A percentile compares a stretch with the other conserved stretches of the same genome.
Evolutionary conservation across 2,113 vertebrate species (phyloP).

Genomic region (Hypanus sabinus): DNA sequence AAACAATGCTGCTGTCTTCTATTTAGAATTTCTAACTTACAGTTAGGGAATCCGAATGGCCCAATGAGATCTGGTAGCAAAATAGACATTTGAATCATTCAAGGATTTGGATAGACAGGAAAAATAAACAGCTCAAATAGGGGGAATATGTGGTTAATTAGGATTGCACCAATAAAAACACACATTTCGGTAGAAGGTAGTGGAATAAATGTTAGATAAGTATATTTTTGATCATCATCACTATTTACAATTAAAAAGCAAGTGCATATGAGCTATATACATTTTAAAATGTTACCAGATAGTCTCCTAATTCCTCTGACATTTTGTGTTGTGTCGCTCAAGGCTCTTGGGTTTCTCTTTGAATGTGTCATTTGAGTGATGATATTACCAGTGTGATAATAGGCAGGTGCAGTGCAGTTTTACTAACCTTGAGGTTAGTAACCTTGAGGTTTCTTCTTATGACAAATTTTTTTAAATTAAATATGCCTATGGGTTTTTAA

Average conservation of each 20-base stretch:
- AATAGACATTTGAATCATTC: background rate
- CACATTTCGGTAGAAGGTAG: background rate
- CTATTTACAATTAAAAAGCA: background rate
- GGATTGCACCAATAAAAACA: background rate
- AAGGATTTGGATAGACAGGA: background rate
- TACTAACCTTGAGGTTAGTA: background rate
- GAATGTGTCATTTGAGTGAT: background rate
- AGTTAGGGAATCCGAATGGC: background rate
- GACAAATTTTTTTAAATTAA: background rate
- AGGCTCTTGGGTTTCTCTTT: background rate
- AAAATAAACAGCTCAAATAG: background rate
- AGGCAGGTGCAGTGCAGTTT: background rate
- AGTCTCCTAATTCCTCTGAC: too few relatives aligned
- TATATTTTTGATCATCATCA: background rate
- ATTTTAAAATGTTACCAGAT: background rate
- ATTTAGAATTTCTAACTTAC: background rate
- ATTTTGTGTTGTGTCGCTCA: too few relatives aligned
- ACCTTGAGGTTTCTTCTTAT: background rate
- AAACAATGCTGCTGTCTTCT: background rate
- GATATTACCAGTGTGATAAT: background rate
- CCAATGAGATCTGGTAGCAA: background rate
- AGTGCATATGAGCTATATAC: background rate
- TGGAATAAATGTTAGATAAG: background rate
- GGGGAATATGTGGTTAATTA: background rate
- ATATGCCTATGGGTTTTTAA: background rate